These are phyloP conservation scores for Lateolabrax maculatus DNA, from an alignment of 2,797 vertebrate species.

Conservation along the genomic window DNA sequence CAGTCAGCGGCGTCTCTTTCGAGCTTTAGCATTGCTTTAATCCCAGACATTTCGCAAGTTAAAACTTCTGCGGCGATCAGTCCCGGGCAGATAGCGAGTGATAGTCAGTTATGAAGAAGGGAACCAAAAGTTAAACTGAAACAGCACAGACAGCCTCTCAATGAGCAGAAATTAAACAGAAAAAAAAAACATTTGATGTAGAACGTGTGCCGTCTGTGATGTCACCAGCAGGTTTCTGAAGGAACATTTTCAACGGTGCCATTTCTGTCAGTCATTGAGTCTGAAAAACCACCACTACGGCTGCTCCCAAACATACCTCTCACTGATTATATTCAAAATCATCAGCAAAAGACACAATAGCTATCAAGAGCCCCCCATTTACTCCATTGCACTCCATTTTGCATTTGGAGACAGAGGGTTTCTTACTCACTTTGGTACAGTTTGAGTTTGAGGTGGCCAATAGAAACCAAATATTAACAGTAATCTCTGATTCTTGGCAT, in stretches of 20 bases:
- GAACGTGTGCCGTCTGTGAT: constrained; percentile 37
- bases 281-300: neutral
- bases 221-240: constrained; percentile 18
- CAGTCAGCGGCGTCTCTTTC: constrained; percentile 27
- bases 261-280: constrained; percentile 15
- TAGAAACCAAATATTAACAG: neutral
- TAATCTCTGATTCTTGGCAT: neutral
- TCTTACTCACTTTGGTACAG: neutral
- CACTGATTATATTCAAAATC: neutral
- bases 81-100: constrained; percentile 36
- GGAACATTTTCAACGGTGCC: constrained; percentile 18
- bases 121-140: constrained; percentile 15
- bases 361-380: neutral
- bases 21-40: constrained; percentile 53
- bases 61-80: constrained; percentile 35
- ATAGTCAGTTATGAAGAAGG: constrained; percentile 27
- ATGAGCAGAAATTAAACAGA: constrained; percentile 13
- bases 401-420: neutral
- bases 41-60: constrained; percentile 56
- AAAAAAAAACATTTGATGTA: neutral
- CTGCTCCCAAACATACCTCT: neutral
- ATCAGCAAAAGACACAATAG: neutral
- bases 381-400: neutral
- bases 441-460: neutral
- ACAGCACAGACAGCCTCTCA: constrained; percentile 32